Percentiles rank a stretch among this genome's conserved stretches.
Conservation (phyloP, 2,888 invertebrate genomes). For the Drepanosiphum platanoidis region DNA sequence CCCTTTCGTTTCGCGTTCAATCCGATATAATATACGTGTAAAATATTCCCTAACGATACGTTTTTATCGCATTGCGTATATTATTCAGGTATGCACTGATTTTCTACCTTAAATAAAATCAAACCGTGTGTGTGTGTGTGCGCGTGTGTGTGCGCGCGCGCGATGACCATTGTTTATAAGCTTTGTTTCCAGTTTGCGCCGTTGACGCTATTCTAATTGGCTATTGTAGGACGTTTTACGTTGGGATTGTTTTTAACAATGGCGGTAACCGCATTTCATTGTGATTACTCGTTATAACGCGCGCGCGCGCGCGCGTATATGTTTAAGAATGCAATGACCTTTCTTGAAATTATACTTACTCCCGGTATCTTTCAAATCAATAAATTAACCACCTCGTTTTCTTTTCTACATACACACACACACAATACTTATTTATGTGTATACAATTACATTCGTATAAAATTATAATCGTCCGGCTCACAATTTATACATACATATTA, state of each 20-base stretch:
- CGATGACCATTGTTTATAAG: slow-evolving; percentile 45
- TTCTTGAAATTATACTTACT: slow-evolving; percentile 52
- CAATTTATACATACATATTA: neutral
- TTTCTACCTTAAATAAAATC: slow-evolving; percentile 41
- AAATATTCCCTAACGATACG: slow-evolving; percentile 12
- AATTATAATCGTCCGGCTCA: neutral
- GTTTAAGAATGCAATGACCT: slow-evolving; percentile 57
- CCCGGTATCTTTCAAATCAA: slow-evolving; percentile 36
- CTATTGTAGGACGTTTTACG: slow-evolving; percentile 54
- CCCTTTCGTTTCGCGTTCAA: too few species aligned
- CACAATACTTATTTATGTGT: neutral
- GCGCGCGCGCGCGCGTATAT: too few species aligned
- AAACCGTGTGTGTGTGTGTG: too few species aligned
- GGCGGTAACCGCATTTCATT: slow-evolving; percentile 57
- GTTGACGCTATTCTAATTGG: slow-evolving; percentile 58
- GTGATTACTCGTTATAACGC: slow-evolving; percentile 52
- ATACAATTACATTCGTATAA: slow-evolving; percentile 17
- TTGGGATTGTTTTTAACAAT: slow-evolving; percentile 59
- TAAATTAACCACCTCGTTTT: slow-evolving; percentile 52
- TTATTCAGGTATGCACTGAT: slow-evolving; percentile 46
- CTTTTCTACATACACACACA: too few species aligned
- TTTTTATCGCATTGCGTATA: neutral
- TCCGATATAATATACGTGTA: too few species aligned
- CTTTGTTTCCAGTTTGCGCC: slow-evolving; percentile 40
- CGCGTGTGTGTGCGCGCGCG: too few species aligned